Evolutionary conservation across 2,113 vertebrate genomes (phyloP), one percentile per base, ranked within the genome.

Genomic region (Cairina moschata): DNA sequence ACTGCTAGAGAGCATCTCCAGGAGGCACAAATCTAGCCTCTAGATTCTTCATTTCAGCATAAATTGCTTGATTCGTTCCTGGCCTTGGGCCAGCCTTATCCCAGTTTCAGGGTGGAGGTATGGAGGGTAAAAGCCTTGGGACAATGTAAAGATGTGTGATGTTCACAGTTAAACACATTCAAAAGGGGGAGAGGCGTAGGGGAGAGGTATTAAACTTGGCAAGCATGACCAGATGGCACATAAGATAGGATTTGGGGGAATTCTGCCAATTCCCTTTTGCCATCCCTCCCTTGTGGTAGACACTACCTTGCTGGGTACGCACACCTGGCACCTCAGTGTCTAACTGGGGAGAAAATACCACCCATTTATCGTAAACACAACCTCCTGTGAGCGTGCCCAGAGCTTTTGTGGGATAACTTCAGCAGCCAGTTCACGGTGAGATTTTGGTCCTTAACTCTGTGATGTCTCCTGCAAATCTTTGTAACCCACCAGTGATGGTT

Each of bases 231-330:
- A 69, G 77, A 32, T 79, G 87, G 87, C 52, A 38, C 26, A 12
- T 2, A 6, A 1, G 0, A 31, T 48, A 26, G 20, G 8, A 16
- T 66, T 68, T 77, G 75, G 56, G 66, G 74, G 89, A 54, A 59
- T 42, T 75, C 52, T 92, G 86, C 68, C 91, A 86, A 8, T 8
- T 46, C 44, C 44, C 17, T 46, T 46, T 46, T 18, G 44, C 44
- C 44, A 46, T 18, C 50, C 77, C 83, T 55, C 28, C 31, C 59
- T 50, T 13, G 34, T 75, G 77, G 38, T 34, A 88, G 80, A 56
- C 8, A 0, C 14, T 50, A 17, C 44, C 67, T 62, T 73, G 38
- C 66, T 79, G 74, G 66, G 32, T 71, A 9, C 1, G 0, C 2
- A 6, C 54, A 22, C 67, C 79, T 92, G 86, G 55, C 60, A 38